A percentile compares a stretch with the other conserved stretches of the same genome.
These are phyloP conservation scores for Nemotelus nigrinus DNA, from an alignment of 2,888 invertebrate genomes.

Conservation along the genomic window DNA sequence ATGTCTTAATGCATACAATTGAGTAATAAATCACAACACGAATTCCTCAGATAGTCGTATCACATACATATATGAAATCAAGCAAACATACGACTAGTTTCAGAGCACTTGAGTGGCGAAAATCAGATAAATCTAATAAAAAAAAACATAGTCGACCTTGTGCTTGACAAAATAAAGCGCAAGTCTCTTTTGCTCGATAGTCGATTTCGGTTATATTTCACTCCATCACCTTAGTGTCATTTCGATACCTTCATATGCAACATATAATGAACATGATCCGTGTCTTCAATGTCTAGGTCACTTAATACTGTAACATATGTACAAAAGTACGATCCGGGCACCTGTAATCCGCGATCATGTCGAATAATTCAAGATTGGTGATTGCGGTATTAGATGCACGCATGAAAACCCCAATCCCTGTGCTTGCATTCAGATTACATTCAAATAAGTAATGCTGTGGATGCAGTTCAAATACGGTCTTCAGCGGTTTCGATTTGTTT, in stretches of 20 bases:
- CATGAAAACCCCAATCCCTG: not conserved
- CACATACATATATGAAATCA: no score
- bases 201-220: conserved; percentile 21
- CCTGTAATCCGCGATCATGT: conserved; percentile 1
- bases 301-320: not conserved
- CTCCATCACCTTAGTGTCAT: conserved; percentile 23
- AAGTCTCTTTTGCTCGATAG: not conserved
- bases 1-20: not conserved
- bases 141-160: conserved; percentile 18
- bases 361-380: conserved; percentile 13
- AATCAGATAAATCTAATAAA: conserved; percentile 2
- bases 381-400: not conserved
- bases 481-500: conserved; percentile 32
- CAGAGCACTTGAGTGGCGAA: not conserved
- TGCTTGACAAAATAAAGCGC: not conserved
- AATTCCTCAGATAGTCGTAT: no score
- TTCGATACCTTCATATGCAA: not conserved
- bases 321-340: not conserved
- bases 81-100: no score
- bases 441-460: not conserved
- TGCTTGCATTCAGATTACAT: not conserved
- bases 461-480: not conserved
- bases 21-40: conserved; percentile 23
- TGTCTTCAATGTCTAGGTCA: conserved; percentile 40
- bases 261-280: conserved; percentile 21